Base-by-base conservation (phyloP, 1,140 invertebrate species). In the Reticulitermes speratus region DNA sequence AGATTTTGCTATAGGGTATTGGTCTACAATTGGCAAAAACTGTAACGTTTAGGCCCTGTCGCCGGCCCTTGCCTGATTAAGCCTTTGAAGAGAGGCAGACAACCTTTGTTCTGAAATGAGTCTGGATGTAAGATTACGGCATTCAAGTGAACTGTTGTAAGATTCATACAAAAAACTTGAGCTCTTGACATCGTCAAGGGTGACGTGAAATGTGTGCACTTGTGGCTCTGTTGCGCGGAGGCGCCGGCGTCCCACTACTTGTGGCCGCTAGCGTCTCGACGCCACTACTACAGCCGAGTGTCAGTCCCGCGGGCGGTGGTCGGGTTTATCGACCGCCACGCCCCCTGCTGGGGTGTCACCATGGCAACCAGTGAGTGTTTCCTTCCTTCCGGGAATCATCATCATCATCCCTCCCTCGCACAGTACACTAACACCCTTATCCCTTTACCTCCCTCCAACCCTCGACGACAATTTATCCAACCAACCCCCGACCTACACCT, bases 361-460 rank as follows among this genome's bases (percentile, higher is more conserved):
- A 75, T 75, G 65, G 65, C 65, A 75, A 75, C 65, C 65, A 75
- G 65, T 75, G 65, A 75, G 65, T 75, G 65, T 75, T 75, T 75
- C 65, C 65, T 75, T 75, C 65, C 65, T 75, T 75, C 65, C 65
- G 65, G 65, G 65, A 75, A 75, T 75, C 65, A 75, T 75, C 65
- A 75, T 75, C 65, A 30, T 75, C 65, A 75, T 75, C 65, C 65
- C 65, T 75, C 65, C 65, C 65, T 75, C 25, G 65, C 65, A 75
- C 65, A 75, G 65, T 75, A 75, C 65, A 75, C 65, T 75, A 75
- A 75, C 65, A 75, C 65, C 65, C 65, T 75, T 75, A 75, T 75
- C 65, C 65, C 65, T 75, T 75, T 75, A n/a, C 25, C n/a, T 30
- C 65, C 65, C 65, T 30, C n/a, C 65, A 75, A 25, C 65, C n/a